A percentile compares a stretch with the other conserved stretches of the same genome.
These are phyloP conservation scores for Unio delphinus DNA, from an alignment of 2,888 invertebrate species.

Conservation along the genomic window DNA sequence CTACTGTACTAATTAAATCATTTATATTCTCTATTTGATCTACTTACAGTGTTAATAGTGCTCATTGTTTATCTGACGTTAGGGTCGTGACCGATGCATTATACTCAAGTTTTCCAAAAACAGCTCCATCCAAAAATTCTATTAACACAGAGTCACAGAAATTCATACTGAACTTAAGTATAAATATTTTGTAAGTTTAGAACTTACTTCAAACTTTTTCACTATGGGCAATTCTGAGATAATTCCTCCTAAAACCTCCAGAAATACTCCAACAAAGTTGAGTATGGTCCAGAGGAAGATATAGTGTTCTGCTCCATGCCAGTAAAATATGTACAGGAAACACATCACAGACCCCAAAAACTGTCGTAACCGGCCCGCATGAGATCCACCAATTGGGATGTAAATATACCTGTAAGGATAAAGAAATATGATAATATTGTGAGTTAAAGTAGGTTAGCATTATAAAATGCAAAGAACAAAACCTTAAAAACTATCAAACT, in stretches of 20 bases:
- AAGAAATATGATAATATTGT: neutral
- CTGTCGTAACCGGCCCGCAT: conserved; percentile 67
- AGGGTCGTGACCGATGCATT: too few species aligned
- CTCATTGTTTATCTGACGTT: too few species aligned
- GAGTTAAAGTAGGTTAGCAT: conserved; percentile 3
- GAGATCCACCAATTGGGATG: conserved; percentile 76
- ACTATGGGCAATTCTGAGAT: conserved; percentile 16
- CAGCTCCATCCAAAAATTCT: too few species aligned
- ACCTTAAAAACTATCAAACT: too few species aligned
- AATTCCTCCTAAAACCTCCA: conserved; percentile 76
- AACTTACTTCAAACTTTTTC: conserved; percentile 33
- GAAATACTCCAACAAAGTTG: conserved; percentile 85
- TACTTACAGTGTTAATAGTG: too few species aligned
- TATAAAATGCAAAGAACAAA: neutral
- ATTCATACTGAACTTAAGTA: neutral
- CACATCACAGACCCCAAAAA: conserved; percentile 82
- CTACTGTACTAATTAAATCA: too few species aligned
- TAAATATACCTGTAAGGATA: conserved; percentile 84
- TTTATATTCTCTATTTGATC: too few species aligned
- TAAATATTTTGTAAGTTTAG: neutral
- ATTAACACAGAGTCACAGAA: neutral
- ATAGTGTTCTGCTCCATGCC: conserved; percentile 88
- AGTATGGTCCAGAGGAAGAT: conserved; percentile 89
- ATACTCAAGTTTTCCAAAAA: too few species aligned
- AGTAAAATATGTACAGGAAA: conserved; percentile 88